Evolutionary conservation across 2,113 vertebrate species (phyloP), one percentile per base, ranked within the genome.

Genomic region (Callithrix jacchus): DNA sequence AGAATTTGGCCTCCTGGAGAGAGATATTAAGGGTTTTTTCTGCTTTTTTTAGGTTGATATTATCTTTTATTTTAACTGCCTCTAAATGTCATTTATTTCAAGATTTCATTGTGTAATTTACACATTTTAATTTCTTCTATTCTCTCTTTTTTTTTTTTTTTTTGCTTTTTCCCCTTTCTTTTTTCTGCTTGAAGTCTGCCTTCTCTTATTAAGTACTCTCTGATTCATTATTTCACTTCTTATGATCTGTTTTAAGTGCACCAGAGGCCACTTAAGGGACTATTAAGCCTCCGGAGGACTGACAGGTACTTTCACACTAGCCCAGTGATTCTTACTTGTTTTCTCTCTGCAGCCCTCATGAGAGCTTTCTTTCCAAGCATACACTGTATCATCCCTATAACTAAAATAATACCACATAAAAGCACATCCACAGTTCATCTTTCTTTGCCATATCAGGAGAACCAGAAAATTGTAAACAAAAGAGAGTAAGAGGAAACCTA

Each of bases 11-110:
- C 52, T 90, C 81, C 92, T 92, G 17, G 37, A 86, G 76, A 54
- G 61, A 94, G 42, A 68, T 49, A 76, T 73, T 71, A 74, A 87
- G 23, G 27, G 20, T 1, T 45, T 92, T 93, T 52, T 13, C 40
- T 95, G 94, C 30, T n/a, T 83, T 73, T 93, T 61, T 92, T 32
- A 87, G 88, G 21, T 74, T 90, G 66, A 80, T 18, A 81, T 4
- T 90, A 73, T 91, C 68, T 92, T 93, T 83, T 84, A 58, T 87
- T 96, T 91, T 94, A 91, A 93, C 42, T 64, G 32, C 17, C 76
- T 96, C 89, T 93, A 32, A 20, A 27, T 90, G 71, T 37, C 87
- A 93, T 74, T 21, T 64, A 58, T 49, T 92, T 87, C 58, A 87
- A 95, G n/a, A 83, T 40, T 91, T 52, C 32, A 30, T 68, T 89